phyloP scores from a whole-genome alignment of 2,888 invertebrate genomes.

The Lasioglossum vierecki region DNA sequence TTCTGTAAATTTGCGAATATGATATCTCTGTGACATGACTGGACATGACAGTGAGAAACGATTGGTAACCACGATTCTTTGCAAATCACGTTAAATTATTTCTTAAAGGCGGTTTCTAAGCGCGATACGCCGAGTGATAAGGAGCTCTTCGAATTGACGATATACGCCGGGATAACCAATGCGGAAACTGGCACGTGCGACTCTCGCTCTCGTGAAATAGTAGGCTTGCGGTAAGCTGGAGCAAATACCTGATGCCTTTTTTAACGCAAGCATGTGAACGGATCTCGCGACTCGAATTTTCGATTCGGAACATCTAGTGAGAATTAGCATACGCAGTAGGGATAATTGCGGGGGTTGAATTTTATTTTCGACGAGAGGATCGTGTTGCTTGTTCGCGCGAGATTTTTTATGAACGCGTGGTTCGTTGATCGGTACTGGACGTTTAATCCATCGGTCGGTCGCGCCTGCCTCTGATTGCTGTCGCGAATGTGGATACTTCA shows the following conservation, averaged over 20 bases:
- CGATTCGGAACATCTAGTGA: conserved; percentile 67
- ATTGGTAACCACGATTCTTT: background rate
- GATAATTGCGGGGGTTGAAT: conserved; percentile 47
- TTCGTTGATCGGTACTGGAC: conserved; percentile 40
- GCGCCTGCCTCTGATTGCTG: conserved; percentile 57
- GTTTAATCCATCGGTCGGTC: conserved; percentile 57
- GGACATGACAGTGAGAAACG: background rate
- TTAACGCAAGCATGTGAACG: conserved; percentile 75
- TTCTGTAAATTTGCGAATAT: background rate
- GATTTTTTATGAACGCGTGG: conserved; percentile 56
- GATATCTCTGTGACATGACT: background rate
- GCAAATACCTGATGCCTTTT: conserved; percentile 68
- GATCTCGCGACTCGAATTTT: conserved; percentile 72
- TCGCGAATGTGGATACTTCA: conserved; percentile 69
- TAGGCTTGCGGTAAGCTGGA: conserved; percentile 31
- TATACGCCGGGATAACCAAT: conserved; percentile 28
- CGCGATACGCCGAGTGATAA: background rate
- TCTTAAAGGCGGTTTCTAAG: background rate
- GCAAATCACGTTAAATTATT: background rate
- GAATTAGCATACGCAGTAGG: conserved; percentile 61
- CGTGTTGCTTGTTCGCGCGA: conserved; percentile 45
- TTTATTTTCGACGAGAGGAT: conserved; percentile 37
- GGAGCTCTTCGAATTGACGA: background rate
- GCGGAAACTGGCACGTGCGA: background rate
- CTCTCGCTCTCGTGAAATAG: conserved; percentile 37